phyloP scores from a whole-genome alignment of 2,888 invertebrate species.

The Mesoligia furuncula region DNA sequence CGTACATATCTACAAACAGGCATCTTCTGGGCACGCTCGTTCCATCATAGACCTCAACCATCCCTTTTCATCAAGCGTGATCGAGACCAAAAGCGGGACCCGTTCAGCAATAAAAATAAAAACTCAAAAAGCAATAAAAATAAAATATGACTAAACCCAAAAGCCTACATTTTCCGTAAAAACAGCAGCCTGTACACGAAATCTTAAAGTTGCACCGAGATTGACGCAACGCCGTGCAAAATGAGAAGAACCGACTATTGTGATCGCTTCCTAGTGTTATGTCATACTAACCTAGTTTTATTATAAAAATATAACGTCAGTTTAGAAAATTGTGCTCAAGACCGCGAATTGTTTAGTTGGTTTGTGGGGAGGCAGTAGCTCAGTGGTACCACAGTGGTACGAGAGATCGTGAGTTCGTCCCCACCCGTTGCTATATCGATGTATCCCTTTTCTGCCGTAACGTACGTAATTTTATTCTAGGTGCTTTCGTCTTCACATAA shows the following conservation, averaged over 20 bases:
- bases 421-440: neutral
- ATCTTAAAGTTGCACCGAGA: slow-evolving; percentile 80
- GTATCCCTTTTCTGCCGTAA: neutral
- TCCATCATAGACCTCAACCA: no score
- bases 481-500: neutral
- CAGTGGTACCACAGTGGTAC: neutral
- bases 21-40: no score
- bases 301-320: slow-evolving; percentile 55
- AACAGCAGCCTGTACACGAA: slow-evolving; percentile 73
- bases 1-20: no score
- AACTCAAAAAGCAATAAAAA: neutral
- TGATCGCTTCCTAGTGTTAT: slow-evolving; percentile 81
- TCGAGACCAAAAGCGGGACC: no score
- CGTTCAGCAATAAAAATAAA: neutral
- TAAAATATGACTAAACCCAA: neutral
- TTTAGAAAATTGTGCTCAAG: slow-evolving; percentile 50
- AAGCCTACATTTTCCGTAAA: neutral
- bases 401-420: slow-evolving; percentile 3
- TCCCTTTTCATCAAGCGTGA: no score
- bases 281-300: slow-evolving; percentile 70
- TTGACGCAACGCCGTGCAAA: slow-evolving; percentile 85
- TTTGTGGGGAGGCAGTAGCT: slow-evolving; percentile 13
- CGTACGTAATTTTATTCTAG: neutral
- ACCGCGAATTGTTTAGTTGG: slow-evolving; percentile 43
- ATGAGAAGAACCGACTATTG: slow-evolving; percentile 81